Percentiles rank a stretch among this genome's conserved stretches.
These are phyloP conservation scores for Meda fulgida DNA, from an alignment of 2,797 vertebrate species.

Conservation along the genomic window DNA sequence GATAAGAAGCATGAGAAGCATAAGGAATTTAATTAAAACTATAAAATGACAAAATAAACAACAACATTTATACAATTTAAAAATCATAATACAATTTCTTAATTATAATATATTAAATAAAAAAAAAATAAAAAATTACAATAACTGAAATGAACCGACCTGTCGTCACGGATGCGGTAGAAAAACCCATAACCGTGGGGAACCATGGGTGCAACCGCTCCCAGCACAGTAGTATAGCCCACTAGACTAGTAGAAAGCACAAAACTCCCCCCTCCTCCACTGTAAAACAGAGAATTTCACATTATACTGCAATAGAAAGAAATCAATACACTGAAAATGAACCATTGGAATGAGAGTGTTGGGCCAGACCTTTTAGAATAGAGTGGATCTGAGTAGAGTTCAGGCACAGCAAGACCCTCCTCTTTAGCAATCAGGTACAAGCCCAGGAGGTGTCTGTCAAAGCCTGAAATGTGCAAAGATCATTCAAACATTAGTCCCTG, in stretches of 20 bases:
- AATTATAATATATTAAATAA: not conserved
- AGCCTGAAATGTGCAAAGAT: constrained; percentile 77
- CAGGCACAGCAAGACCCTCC: constrained; percentile 84
- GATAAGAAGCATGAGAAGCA: not conserved
- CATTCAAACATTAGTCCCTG: not conserved
- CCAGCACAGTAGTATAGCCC: constrained; percentile 87
- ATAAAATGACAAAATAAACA: not conserved
- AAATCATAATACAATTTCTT: not conserved
- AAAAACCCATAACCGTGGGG: constrained; percentile 91
- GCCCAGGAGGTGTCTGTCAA: constrained; percentile 94
- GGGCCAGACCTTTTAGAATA: constrained; percentile 85
- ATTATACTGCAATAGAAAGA: not conserved
- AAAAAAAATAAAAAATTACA: not conserved
- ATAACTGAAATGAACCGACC: constrained; percentile 73
- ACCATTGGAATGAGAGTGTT: not conserved
- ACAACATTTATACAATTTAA: not conserved
- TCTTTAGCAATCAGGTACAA: constrained; percentile 89
- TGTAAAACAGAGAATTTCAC: constrained; percentile 64
- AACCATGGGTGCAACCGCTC: constrained; percentile 89
- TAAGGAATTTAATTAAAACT: not conserved
- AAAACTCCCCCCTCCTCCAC: constrained; percentile 96
- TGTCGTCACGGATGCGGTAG: constrained; percentile 94
- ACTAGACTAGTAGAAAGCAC: constrained; percentile 91
- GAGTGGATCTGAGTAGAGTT: constrained; percentile 87
- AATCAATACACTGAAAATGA: not conserved